phyloP scores from a whole-genome alignment of 2,888 invertebrate genomes.

The Tricholauxania praeusta region DNA sequence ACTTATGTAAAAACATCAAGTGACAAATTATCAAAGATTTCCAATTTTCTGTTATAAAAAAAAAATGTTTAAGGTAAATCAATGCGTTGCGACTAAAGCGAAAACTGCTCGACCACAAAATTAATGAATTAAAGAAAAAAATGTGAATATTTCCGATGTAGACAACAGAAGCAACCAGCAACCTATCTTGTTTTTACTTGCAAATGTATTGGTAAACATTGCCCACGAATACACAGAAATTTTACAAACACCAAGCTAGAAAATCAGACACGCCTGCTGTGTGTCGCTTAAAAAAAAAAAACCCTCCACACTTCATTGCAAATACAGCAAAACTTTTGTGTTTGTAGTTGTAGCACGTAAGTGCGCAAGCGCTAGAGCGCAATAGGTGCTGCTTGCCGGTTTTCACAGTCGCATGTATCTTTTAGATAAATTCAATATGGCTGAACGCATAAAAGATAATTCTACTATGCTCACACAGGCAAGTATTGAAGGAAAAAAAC shows the following conservation, averaged over 20 bases:
- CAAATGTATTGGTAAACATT: background rate
- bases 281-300: background rate
- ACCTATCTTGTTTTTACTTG: background rate
- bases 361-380: slow-evolving; percentile 30
- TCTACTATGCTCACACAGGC: slow-evolving; percentile 3
- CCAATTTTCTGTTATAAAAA: no score
- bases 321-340: no score
- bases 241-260: background rate
- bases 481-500: no score
- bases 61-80: no score
- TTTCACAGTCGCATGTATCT: slow-evolving; percentile 38
- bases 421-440: slow-evolving; percentile 64
- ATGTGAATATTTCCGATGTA: background rate
- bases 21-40: no score
- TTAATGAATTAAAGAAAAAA: background rate
- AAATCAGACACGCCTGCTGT: slow-evolving; percentile 24
- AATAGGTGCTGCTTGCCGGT: background rate
- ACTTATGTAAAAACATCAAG: no score
- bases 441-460: slow-evolving; percentile 53
- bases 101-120: no score
- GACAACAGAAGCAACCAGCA: background rate
- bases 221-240: background rate
- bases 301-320: no score
- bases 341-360: background rate
- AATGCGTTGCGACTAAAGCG: no score